Evolutionary conservation across 1,140 invertebrate genomes (phyloP), one percentile per base, ranked within the genome.

Genomic region (Anoplophora glabripennis): DNA sequence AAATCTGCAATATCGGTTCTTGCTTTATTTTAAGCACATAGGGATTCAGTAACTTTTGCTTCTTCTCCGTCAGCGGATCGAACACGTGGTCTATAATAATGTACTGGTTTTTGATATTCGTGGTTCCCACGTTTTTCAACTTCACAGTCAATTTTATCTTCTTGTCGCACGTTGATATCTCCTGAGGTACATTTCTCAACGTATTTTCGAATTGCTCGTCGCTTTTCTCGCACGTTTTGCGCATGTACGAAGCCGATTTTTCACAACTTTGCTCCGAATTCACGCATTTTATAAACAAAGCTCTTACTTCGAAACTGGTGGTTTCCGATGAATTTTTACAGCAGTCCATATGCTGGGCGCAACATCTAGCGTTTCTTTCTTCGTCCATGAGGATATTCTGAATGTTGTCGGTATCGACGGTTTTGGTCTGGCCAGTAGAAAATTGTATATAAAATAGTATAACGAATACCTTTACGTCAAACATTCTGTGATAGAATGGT

Each of bases 21-120:
- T 80, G 78, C 5, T 67, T 71, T 7, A 80, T 56, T 68, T 76
- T 77, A 15, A 80, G 67, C 10, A 79, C 77, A 41, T 77, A 79
- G 0, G 77, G 77, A 63, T 76, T 77, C 5, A 77, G 63, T 7
- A 80, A 47, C 5, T 74, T 68, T 7, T 72, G 66, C 46, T 74
- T 77, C 7, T 67, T 69, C 51, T 72, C 65, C 4, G 69, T 76
- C 3, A 66, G 4, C 0, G 75, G 65, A 61, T 80, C 78, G 18
- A 75, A 64, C 9, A 76, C 76, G 48, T 78, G 78, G 64, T 80
- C 78, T 8, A 80, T 64, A n/a, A 79, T 69, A 4, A 80, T 69
- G 36, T 75, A 80, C 61, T 79, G 73, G 42, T 73, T 73, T 11
- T 74, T 67, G n/a, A 62, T 72, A 7, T 68, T 70, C 1, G 73